phyloP scores from a whole-genome alignment of 2,113 vertebrate species.

The Gavia stellata region DNA sequence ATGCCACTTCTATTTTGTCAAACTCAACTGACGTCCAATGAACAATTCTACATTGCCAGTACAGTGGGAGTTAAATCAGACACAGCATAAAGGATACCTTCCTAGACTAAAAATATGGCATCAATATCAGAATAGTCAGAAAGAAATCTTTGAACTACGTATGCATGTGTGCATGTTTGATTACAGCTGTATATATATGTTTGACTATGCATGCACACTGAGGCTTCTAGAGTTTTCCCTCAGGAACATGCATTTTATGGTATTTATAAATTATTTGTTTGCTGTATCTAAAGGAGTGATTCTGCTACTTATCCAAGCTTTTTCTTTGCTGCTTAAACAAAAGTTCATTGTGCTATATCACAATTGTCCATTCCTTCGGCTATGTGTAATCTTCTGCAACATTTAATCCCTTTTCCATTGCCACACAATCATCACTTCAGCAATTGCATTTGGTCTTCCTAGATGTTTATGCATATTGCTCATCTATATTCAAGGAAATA shows the following conservation, averaged over 20 bases:
- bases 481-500: not conserved
- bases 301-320: not conserved
- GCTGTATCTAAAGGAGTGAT: not conserved
- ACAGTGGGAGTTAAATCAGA: not conserved
- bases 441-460: not conserved
- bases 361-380: not conserved
- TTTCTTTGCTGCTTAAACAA: not conserved
- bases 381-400: not conserved
- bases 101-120: not conserved
- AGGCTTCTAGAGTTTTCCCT: not conserved
- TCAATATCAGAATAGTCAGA: not conserved
- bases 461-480: not conserved
- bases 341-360: not conserved
- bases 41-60: not conserved
- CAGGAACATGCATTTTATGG: not conserved
- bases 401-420: conserved; percentile 3
- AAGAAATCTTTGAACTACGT: not conserved
- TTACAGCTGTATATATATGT: not conserved
- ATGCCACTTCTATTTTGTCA: not conserved
- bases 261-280: not conserved
- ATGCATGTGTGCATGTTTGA: not conserved
- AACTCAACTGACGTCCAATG: not conserved
- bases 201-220: not conserved
- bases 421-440: not conserved
- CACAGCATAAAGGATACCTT: not conserved